A percentile compares a stretch with the other conserved stretches of the same genome.
These are phyloP conservation scores for Syritta pipiens DNA, from an alignment of 2,888 invertebrate species.

Conservation along the genomic window DNA sequence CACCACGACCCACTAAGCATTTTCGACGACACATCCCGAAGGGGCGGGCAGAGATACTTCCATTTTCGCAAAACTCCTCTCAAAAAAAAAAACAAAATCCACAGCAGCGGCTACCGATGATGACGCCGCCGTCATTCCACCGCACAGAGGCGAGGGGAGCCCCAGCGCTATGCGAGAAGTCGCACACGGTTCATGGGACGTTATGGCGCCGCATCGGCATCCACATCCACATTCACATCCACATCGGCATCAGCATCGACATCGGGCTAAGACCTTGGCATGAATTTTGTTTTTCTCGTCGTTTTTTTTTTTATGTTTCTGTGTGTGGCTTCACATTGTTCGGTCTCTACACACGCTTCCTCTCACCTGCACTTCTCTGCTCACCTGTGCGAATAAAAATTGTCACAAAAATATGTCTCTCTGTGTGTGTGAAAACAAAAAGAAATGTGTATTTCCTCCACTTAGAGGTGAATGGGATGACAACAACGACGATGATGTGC, in stretches of 20 bases:
- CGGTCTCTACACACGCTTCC: not conserved
- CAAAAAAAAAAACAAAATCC: too few relatives aligned
- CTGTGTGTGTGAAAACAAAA: constrained; percentile 30
- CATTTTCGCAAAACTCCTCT: not conserved
- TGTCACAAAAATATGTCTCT: not conserved
- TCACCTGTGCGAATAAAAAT: not conserved
- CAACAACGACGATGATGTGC: constrained; percentile 8
- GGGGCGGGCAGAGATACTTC: constrained; percentile 8
- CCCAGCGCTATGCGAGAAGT: not conserved
- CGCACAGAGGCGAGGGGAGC: constrained; percentile 5
- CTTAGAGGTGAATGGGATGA: constrained; percentile 43
- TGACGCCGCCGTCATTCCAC: constrained; percentile 21
- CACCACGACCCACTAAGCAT: constrained; percentile 39
- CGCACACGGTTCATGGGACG: constrained; percentile 40
- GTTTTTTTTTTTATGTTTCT: constrained; percentile 15
- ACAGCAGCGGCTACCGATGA: not conserved
- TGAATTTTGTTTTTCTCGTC: constrained; percentile 5
- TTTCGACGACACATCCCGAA: constrained; percentile 28
- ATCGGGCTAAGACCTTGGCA: constrained; percentile 42
- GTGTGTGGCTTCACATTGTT: not conserved
- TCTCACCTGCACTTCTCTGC: not conserved
- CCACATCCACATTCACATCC: too few relatives aligned
- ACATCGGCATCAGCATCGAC: too few relatives aligned
- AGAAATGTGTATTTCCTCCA: constrained; percentile 26
- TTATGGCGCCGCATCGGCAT: constrained; percentile 40